Evolutionary conservation across 2,888 invertebrate species (phyloP).

Genomic region (Neuroscelio doddi): DNA sequence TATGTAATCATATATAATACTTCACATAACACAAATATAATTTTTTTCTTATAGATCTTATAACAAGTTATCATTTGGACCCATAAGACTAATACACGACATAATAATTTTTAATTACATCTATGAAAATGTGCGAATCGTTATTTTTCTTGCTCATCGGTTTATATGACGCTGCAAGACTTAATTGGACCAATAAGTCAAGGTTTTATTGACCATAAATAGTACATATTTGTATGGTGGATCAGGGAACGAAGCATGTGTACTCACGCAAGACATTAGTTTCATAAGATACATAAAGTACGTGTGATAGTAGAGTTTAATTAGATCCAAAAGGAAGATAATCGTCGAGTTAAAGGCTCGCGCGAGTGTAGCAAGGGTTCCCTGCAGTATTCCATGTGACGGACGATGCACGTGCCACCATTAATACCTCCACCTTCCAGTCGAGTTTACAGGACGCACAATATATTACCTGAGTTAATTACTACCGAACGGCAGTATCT

Average conservation of each 20-base stretch:
- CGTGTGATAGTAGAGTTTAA: slow-evolving; percentile 24
- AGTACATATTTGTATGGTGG: no score
- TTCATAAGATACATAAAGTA: slow-evolving; percentile 16
- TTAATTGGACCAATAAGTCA: no score
- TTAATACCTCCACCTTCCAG: slow-evolving; percentile 24
- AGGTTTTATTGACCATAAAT: no score
- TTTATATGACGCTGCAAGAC: no score
- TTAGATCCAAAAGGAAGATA: slow-evolving; percentile 44
- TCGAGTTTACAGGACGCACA: slow-evolving; percentile 13
- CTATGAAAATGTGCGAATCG: no score
- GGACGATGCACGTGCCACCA: slow-evolving; percentile 24
- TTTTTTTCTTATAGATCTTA: no score
- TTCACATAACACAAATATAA: no score
- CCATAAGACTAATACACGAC: no score
- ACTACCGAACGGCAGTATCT: slow-evolving; percentile 11
- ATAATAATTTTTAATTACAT: no score
- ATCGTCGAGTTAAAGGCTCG: slow-evolving; percentile 31
- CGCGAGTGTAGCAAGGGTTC: background rate
- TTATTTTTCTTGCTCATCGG: no score
- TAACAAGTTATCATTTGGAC: no score
- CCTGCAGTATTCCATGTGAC: slow-evolving; percentile 21
- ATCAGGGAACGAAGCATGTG: slow-evolving; percentile 7
- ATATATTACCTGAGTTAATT: slow-evolving; percentile 36
- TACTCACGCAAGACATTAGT: slow-evolving; percentile 15
- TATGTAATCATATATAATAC: no score